Evolutionary conservation across 2,113 vertebrate genomes (phyloP), one percentile per base, ranked within the genome.

Genomic region (Glaucidium brasilianum): DNA sequence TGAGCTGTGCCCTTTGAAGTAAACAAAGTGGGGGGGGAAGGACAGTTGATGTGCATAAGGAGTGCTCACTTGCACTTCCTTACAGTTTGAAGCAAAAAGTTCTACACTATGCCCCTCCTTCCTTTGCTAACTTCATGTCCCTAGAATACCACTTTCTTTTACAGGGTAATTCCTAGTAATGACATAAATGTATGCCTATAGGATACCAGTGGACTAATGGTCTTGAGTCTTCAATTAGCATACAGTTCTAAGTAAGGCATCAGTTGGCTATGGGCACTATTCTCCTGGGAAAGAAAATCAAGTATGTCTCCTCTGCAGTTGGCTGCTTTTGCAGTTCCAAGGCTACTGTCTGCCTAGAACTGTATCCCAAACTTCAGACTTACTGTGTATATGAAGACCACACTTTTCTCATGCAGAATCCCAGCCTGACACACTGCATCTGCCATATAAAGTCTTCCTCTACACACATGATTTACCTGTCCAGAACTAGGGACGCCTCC

Each of bases 221-320:
- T 45, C 21, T 29, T 0, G 0, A 50, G 45, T 45, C 50, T 58
- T 69, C 53, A 25, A 6, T 58, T 32, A 55, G 10, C 41, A 23
- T 4, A 32, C 47, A 55, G 37, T 50, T 81, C 53, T 50, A 39
- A 17, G 9, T 0, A 4, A 59, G 56, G 47, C 49, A 60, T 5
- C 16, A 11, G 16, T 0, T 84, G 37, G 25, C 27, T 16, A 43
- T 25, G 37, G 39, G 19, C 37, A 53, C 41, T 58, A 14, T 45
- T 68, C 30, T 93, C 26, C 60, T 52, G 45, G 39, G 39, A 50
- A 67, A 53, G 23, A 19, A 25, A 37, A 55, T 14, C 17, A 45
- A 34, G 4, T 35, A 12, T 32, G 21, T 23, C 21, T 88, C 34
- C 29, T 37, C 76, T 80, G 23, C 37, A 60, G 50, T 2, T 22